Conservation (phyloP, 2,888 invertebrate species). For the Eilema sororculum region DNA sequence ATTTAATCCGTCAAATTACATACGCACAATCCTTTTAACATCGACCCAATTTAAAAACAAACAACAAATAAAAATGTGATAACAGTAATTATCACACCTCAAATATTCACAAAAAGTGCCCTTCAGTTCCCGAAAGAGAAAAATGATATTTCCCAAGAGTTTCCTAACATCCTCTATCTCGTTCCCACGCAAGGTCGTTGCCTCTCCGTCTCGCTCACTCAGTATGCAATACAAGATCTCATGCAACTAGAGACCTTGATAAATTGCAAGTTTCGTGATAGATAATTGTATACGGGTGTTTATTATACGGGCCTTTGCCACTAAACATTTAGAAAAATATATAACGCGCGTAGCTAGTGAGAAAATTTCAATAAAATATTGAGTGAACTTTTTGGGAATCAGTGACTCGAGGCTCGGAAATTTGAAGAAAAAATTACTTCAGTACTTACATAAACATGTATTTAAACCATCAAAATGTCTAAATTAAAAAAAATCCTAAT, state of each 20-base stretch:
- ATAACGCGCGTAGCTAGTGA: constrained; percentile 22
- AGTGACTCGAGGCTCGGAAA: constrained; percentile 6
- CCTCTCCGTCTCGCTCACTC: constrained; percentile 75
- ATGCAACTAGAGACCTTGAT: constrained; percentile 85
- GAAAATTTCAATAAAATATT: constrained; percentile 12
- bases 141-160: constrained; percentile 85
- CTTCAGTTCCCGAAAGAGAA: constrained; percentile 83
- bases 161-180: constrained; percentile 81
- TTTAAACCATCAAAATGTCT: background rate
- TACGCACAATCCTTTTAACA: constrained; percentile 61
- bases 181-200: constrained; percentile 76
- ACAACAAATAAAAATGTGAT: constrained; percentile 68
- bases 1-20: constrained; percentile 30
- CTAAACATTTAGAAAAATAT: constrained; percentile 50
- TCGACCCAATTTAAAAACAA: constrained; percentile 69
- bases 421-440: background rate
- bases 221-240: constrained; percentile 84
- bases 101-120: constrained; percentile 81
- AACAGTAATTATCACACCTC: constrained; percentile 58
- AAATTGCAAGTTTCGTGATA: constrained; percentile 86
- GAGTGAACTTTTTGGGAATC: constrained; percentile 17
- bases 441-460: background rate
- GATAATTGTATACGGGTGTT: constrained; percentile 84
- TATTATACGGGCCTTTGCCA: constrained; percentile 74
- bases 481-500: background rate